phyloP scores from a whole-genome alignment of 2,888 invertebrate species.

The Parapristionchus giblindavisi region DNA sequence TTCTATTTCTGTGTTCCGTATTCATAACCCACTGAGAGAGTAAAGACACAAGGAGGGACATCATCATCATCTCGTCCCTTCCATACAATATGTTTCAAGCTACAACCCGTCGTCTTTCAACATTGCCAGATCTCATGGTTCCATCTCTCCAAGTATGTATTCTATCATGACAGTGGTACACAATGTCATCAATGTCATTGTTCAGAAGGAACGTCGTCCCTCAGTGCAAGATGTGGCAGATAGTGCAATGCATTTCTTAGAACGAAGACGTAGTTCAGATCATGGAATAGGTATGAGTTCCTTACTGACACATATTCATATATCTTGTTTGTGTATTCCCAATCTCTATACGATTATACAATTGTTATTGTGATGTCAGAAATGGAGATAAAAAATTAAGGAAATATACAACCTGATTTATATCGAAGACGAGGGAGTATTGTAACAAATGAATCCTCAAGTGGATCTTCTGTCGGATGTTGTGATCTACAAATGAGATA shows the following conservation, averaged over 20 bases:
- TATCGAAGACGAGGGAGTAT: slow-evolving; percentile 53
- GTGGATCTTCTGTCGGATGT: slow-evolving; percentile 4
- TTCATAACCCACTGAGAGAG: too few species aligned
- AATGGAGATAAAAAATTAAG: too few species aligned
- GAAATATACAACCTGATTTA: slow-evolving; percentile 52
- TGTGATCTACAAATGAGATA: slow-evolving; percentile 34
- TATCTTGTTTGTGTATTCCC: too few species aligned
- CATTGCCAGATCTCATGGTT: slow-evolving; percentile 22
- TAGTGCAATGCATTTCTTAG: slow-evolving; percentile 47
- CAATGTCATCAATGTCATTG: too few species aligned
- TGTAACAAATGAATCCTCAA: slow-evolving; percentile 38
- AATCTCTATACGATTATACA: too few species aligned
- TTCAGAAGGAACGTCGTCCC: slow-evolving; percentile 36
- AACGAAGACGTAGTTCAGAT: slow-evolving; percentile 48
- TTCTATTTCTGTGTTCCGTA: too few species aligned
- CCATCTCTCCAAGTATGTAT: background rate
- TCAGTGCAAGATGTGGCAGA: slow-evolving; percentile 46
- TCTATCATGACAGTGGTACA: background rate
- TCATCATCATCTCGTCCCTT: background rate
- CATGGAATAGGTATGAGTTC: slow-evolving; percentile 49
- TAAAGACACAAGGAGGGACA: background rate
- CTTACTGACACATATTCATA: too few species aligned
- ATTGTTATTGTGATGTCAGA: too few species aligned
- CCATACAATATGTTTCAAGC: slow-evolving; percentile 22
- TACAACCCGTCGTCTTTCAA: slow-evolving; percentile 29